Percentiles rank a stretch among this genome's conserved stretches.
These are phyloP conservation scores for Phoxinus dragarum DNA, from an alignment of 2,797 vertebrate species.

Conservation along the genomic window DNA sequence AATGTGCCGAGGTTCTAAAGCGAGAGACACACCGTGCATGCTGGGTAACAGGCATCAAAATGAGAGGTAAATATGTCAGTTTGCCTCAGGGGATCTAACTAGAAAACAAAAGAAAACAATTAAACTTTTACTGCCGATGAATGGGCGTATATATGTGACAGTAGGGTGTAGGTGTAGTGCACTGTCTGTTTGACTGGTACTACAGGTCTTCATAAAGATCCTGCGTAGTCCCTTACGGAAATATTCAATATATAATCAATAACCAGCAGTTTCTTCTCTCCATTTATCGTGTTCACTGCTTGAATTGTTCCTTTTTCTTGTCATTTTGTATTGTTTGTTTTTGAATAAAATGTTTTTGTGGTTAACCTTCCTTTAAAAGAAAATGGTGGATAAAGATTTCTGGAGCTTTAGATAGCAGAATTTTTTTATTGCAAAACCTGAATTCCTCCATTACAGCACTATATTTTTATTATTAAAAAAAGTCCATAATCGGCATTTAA, in stretches of 20 bases:
- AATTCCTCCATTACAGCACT: background rate
- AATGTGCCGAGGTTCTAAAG: slow-evolving; percentile 22
- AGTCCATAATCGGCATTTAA: background rate
- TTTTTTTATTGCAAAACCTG: slow-evolving; percentile 12
- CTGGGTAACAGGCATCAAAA: slow-evolving; percentile 62
- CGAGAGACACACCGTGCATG: slow-evolving; percentile 59
- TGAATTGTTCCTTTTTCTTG: slow-evolving; percentile 76
- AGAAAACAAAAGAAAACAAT: slow-evolving; percentile 69
- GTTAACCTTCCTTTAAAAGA: slow-evolving; percentile 33
- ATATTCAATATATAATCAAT: slow-evolving; percentile 41
- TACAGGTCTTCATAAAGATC: slow-evolving; percentile 43
- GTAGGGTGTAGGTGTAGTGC: slow-evolving; percentile 55
- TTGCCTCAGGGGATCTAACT: slow-evolving; percentile 77
- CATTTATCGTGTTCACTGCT: slow-evolving; percentile 52
- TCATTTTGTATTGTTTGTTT: slow-evolving; percentile 85
- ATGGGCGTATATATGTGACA: slow-evolving; percentile 16
- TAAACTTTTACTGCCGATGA: background rate
- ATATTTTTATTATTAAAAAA: background rate
- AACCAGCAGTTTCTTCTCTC: slow-evolving; percentile 58
- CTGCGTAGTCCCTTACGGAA: slow-evolving; percentile 52
- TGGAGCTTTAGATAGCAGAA: background rate
- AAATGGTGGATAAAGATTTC: background rate
- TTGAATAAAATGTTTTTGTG: slow-evolving; percentile 79
- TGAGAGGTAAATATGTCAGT: slow-evolving; percentile 73
- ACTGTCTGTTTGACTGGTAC: slow-evolving; percentile 52